Base-by-base conservation (phyloP, 2,888 invertebrate species). In the Iphiclides podalirius region DNA sequence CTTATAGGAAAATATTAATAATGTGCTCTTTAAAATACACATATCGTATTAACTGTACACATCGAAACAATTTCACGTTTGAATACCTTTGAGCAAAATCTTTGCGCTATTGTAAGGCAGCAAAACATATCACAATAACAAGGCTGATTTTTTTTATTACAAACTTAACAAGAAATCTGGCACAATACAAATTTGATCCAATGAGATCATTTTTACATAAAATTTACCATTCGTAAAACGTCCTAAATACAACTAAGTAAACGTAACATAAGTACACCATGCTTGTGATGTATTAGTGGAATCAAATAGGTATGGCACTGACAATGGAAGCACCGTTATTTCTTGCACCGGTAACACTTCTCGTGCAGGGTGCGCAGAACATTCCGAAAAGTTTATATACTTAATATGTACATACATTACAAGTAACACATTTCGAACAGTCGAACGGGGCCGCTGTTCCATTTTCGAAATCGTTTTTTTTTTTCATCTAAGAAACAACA, bases 41-140 rank as follows among this genome's bases (percentile, higher is more conserved):
- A n/a, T n/a, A n/a, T n/a, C n/a, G n/a, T n/a, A n/a, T n/a, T n/a
- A n/a, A n/a, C n/a, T n/a, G n/a, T n/a, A n/a, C n/a, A n/a, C n/a
- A 11, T n/a, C 12, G 31, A 11, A 31, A 31, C 12, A 31, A 31
- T 11, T 31, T 31, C 31, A 31, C 31, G 2, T 3, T 11, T 47
- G 53, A 58, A 60, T 60, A 60, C 60, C 56, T 61, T 64, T 67
- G 66, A 67, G 67, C 67, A 67, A 64, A 52, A 31, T 31, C 20
- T 47, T 28, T 7, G 45, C 26, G 8, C 8, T n/a, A 12, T 7
- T 26, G 14, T 31, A 31, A 35, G 14, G 4, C 20, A n/a, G 26
- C 14, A 39, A 13, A 34, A 26, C 23, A 14, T 43, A 43, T 43
- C 35, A 43, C 43, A 31, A n/a, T n/a, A 4, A 6, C 20, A 6